Conservation (phyloP, 2,888 invertebrate genomes). For the Lapara coniferarum region DNA sequence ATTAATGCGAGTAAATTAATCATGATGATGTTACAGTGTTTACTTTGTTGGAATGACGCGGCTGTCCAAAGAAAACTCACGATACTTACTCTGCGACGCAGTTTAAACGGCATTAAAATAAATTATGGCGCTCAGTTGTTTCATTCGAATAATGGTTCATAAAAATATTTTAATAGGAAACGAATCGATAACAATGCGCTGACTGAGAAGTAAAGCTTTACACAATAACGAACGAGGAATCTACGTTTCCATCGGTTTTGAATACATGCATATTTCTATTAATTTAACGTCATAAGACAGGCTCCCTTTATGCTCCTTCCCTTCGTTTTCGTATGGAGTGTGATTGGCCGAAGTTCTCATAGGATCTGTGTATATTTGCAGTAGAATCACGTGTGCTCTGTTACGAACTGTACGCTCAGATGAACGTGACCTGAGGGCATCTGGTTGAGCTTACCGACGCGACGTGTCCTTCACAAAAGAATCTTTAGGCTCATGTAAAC, state of each 20-base stretch:
- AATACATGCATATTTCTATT: neutral
- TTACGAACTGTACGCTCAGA: constrained; percentile 38
- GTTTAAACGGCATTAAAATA: constrained; percentile 22
- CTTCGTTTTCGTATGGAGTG: neutral
- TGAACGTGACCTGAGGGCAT: constrained; percentile 56
- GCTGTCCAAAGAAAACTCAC: constrained; percentile 22
- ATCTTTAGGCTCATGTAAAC: neutral
- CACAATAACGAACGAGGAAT: neutral
- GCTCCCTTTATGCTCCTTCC: neutral
- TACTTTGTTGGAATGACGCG: constrained; percentile 28
- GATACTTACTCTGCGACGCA: constrained; percentile 15
- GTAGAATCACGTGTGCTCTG: constrained; percentile 61
- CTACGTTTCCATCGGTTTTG: neutral
- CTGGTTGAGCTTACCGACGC: neutral
- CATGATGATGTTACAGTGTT: constrained; percentile 42
- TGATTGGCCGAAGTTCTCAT: constrained; percentile 18
- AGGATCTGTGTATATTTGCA: constrained; percentile 46
- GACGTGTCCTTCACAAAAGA: neutral
- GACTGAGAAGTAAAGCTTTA: neutral
- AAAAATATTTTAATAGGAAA: constrained; percentile 4
- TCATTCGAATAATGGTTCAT: neutral
- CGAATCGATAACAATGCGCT: neutral
- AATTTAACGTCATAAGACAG: neutral
- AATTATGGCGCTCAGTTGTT: constrained; percentile 16
- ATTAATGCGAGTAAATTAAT: constrained; percentile 49